Base-by-base conservation (phyloP, 2,113 vertebrate species). In the Noturus placidus region DNA sequence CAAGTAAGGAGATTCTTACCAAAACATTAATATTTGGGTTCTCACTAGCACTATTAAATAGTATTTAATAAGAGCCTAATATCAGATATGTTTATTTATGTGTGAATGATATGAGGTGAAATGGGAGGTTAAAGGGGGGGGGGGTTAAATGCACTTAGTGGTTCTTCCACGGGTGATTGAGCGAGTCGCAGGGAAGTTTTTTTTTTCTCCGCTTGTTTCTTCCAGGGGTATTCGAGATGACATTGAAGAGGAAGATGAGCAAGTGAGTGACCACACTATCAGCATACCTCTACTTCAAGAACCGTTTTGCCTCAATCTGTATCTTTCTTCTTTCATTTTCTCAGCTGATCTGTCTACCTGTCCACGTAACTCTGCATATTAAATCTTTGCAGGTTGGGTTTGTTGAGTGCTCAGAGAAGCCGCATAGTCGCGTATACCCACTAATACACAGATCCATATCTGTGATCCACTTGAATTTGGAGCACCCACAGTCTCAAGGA, bases 161-260 rank as follows among this genome's bases (percentile, higher is more conserved):
- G 89, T 95, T 92, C 95, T 94, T 61, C 56, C 57, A 94, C 96
- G 96, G 95, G 96, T 98, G 93, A 97, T 95, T 95, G 97, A 97
- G 99, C 97, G 96, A 98, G 97, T 97, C 96, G 98, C 98, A 99
- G 98, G 98, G 98, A 99, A 99, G 98, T 99, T 99, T 98, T 95
- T 95, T 80, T 95, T 99, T 99, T 99, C 97, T 98, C 97, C 96
- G 96, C 96, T 99, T 99, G 92, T 99, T 97, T 97, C 63, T 99
- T 99, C 95, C 98, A 99, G 98, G 98, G 98, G 98, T 98, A 99
- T 99, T 96, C 97, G 98, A 94, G 98, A 99, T 97, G 98, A 99
- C 97, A 99, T 99, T 97, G 98, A 99, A 97, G 98, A 99, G 94
- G 98, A 99, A 97, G 98, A 99, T 99, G 98, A 99, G 93, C 98